These are phyloP conservation scores for Ageneiosus marmoratus DNA, from an alignment of 2,113 vertebrate species.

Conservation along the genomic window DNA sequence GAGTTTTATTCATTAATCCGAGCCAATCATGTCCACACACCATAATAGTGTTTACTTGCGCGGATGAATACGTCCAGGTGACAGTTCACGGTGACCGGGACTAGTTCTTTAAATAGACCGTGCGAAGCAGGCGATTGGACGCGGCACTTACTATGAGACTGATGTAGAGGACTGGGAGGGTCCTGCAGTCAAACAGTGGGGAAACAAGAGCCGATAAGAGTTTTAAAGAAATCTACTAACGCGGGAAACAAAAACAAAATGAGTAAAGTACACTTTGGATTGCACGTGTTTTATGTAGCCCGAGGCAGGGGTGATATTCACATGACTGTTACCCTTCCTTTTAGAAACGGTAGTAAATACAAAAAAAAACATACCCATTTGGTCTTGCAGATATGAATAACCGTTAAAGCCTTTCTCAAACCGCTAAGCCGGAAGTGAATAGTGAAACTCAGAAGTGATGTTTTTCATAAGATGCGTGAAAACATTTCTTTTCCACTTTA, in stretches of 20 bases:
- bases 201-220: not conserved
- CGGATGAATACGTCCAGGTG: constrained; percentile 77
- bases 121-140: constrained; percentile 57
- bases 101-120: constrained; percentile 73
- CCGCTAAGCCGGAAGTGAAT: not conserved
- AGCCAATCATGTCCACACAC: constrained; percentile 8
- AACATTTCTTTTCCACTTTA: no score
- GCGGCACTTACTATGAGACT: constrained; percentile 15
- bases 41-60: constrained; percentile 69
- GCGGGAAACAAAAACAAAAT: not conserved
- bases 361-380: no score
- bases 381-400: not conserved
- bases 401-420: not conserved
- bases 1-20: constrained; percentile 35
- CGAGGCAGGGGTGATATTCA: no score
- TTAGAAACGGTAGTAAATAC: not conserved
- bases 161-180: constrained; percentile 27
- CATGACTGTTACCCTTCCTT: not conserved
- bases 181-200: not conserved
- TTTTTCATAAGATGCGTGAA: not conserved
- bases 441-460: not conserved
- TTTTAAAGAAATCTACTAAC: not conserved
- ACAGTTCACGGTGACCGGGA: constrained; percentile 67
- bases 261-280: not conserved
- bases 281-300: not conserved